Evolutionary conservation across 2,888 invertebrate genomes (phyloP), one percentile per base, ranked within the genome.

Genomic region (Dicyrtomina minuta): DNA sequence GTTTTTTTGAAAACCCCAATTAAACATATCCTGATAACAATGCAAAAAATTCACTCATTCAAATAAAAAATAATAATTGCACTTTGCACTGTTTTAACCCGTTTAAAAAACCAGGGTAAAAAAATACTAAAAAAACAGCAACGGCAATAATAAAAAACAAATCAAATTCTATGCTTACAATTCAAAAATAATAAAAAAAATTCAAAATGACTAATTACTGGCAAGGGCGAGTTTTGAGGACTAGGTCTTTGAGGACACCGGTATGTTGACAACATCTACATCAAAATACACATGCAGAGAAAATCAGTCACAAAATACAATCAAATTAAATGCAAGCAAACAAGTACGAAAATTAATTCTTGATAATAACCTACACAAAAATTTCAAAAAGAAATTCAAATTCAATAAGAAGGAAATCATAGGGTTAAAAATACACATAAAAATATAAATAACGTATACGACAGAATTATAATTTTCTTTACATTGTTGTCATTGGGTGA

Each of bases 161-260:
- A 58, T 12, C 58, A 5, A 24, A 60, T 44, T 4, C 24, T 13
- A 10, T 39, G 22, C n/a, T 15, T 43, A 61, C 22, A 49, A 51
- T 24, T 39, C 20, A 51, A 68, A 49, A 62, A 67, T 59, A 56
- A 64, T n/a, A 17, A 64, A 41, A 62, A 27, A 27, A n/a, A n/a
- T n/a, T 68, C 65, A 71, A 73, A 67, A 27, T 66, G 68, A 62
- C 66, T 70, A 72, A 75, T 78, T 78, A 78, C 78, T 75, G 78
- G 75, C 71, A 70, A 73, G 72, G 85, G 85, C 75, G 84, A 85
- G 61, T 83, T 84, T 78, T 84, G 84, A 64, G 85, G 84, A 79
- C 84, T 84, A 74, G 85, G 85, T 81, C 85, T 82, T 68, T 70
- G 75, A 70, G 76, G 78, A 49, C 72, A 78, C 81, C 83, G 74